Conservation (phyloP, 2,113 vertebrate species). For the Anarrhichthys ocellatus region DNA sequence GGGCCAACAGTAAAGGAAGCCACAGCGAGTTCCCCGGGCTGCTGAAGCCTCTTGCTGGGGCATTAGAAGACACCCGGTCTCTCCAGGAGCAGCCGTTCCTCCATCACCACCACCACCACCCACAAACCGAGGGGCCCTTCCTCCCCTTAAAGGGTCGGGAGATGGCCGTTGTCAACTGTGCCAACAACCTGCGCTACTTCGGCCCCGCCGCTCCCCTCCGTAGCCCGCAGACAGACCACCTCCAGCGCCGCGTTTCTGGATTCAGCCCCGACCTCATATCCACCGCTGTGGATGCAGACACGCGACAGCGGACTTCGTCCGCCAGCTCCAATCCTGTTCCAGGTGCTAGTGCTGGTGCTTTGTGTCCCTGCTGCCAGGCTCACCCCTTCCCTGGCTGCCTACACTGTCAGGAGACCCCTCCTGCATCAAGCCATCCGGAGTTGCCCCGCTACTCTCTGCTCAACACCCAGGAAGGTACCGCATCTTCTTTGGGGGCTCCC, state of each 20-base stretch:
- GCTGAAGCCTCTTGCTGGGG: constrained; percentile 83
- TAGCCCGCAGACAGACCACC: constrained; percentile 94
- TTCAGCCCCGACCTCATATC: constrained; percentile 96
- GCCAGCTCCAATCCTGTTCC: constrained; percentile 49
- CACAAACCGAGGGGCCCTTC: constrained; percentile 62
- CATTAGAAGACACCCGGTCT: constrained; percentile 79
- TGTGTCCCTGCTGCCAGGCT: constrained; percentile 87
- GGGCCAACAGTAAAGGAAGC: constrained; percentile 96
- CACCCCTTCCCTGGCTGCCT: constrained; percentile 88
- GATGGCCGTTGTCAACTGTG: constrained; percentile 91
- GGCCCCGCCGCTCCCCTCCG: constrained; percentile 94
- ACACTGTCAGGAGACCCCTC: constrained; percentile 84
- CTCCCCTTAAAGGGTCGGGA: constrained; percentile 83
- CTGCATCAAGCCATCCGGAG: constrained; percentile 73
- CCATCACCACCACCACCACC: constrained; percentile 78
- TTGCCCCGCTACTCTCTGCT: constrained; percentile 78
- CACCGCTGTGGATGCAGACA: constrained; percentile 87
- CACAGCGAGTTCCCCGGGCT: constrained; percentile 90
- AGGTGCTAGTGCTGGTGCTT: constrained; percentile 55
- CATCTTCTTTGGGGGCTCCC: constrained; percentile 57
- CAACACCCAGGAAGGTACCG: constrained; percentile 70
- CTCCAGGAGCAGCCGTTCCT: constrained; percentile 75
- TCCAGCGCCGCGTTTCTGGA: constrained; percentile 89
- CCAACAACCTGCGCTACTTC: constrained; percentile 96
- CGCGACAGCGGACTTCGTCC: constrained; percentile 80